Evolutionary conservation across 2,888 invertebrate species (phyloP).

Genomic region (Clanis bilineata): DNA sequence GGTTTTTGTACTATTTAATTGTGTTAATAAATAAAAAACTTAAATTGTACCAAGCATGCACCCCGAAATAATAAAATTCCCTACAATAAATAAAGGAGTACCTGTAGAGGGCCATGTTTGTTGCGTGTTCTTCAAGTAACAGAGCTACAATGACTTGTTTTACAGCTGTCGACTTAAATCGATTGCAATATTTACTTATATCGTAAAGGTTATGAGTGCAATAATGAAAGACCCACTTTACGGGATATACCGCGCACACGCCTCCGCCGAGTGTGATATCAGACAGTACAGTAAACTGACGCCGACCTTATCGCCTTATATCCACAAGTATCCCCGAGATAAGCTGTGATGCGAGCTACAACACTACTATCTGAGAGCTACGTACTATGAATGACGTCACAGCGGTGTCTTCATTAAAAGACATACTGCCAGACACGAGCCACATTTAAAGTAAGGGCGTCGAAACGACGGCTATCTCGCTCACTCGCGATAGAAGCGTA

Average conservation of each 20-base stretch:
- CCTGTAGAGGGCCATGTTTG: conserved; percentile 73
- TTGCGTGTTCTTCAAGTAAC: conserved; percentile 46
- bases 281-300: conserved; percentile 64
- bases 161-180: conserved; percentile 35
- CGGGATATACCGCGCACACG: conserved; percentile 60
- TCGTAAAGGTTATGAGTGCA: conserved; percentile 51
- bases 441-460: conserved; percentile 55
- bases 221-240: conserved; percentile 44
- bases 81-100: conserved; percentile 38
- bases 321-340: conserved; percentile 63
- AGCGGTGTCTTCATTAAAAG: conserved; percentile 62
- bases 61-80: conserved; percentile 28
- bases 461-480: conserved; percentile 60
- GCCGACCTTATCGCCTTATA: conserved; percentile 72
- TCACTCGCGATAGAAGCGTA: conserved; percentile 73
- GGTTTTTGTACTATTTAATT: too few relatives aligned
- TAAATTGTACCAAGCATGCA: conserved; percentile 25
- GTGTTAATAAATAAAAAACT: not conserved
- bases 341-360: conserved; percentile 73
- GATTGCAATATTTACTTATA: conserved; percentile 43
- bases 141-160: conserved; percentile 40
- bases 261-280: conserved; percentile 71
- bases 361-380: conserved; percentile 79
- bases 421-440: conserved; percentile 66
- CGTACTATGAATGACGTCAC: conserved; percentile 81